phyloP scores from a whole-genome alignment of 2,113 vertebrate species.

The Xenopus laevis region DNA sequence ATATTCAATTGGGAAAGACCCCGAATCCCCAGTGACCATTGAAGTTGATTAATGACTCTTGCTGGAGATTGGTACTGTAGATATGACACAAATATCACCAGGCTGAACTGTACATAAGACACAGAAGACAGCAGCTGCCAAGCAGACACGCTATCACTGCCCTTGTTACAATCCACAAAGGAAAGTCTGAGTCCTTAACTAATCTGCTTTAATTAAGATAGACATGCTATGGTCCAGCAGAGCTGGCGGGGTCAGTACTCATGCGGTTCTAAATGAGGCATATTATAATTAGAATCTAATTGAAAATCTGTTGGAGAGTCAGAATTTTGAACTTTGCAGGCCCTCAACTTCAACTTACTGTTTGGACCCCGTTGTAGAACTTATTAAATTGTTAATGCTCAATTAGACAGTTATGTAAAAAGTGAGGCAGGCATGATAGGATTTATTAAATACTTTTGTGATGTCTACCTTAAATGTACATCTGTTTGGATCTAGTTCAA shows the following conservation, averaged over 20 bases:
- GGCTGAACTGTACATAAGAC: slow-evolving; percentile 34
- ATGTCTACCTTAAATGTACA: slow-evolving; percentile 23
- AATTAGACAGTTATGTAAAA: slow-evolving; percentile 55
- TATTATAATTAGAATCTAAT: slow-evolving; percentile 78
- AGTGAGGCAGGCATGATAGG: slow-evolving; percentile 21
- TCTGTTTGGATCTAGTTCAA: slow-evolving; percentile 35
- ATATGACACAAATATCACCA: slow-evolving; percentile 18
- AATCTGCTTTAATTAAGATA: slow-evolving; percentile 79
- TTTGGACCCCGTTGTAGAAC: slow-evolving; percentile 51
- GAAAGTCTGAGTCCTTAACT: slow-evolving; percentile 61
- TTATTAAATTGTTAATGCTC: slow-evolving; percentile 62
- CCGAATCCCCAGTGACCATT: not conserved
- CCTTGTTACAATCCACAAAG: slow-evolving; percentile 54
- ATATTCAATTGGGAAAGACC: not conserved
- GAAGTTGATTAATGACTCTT: not conserved
- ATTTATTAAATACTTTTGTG: slow-evolving; percentile 43
- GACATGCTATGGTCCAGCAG: slow-evolving; percentile 62
- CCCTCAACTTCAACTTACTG: slow-evolving; percentile 51
- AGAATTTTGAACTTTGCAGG: slow-evolving; percentile 56
- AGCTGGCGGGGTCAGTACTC: slow-evolving; percentile 61
- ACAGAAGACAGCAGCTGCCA: slow-evolving; percentile 57
- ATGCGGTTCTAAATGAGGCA: slow-evolving; percentile 67
- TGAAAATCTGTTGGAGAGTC: slow-evolving; percentile 69
- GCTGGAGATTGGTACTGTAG: slow-evolving; percentile 17
- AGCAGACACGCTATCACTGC: slow-evolving; percentile 62